Percentiles rank a stretch among this genome's conserved stretches.
Conservation (phyloP, 2,113 vertebrate genomes). For the Otocyon megalotis region DNA sequence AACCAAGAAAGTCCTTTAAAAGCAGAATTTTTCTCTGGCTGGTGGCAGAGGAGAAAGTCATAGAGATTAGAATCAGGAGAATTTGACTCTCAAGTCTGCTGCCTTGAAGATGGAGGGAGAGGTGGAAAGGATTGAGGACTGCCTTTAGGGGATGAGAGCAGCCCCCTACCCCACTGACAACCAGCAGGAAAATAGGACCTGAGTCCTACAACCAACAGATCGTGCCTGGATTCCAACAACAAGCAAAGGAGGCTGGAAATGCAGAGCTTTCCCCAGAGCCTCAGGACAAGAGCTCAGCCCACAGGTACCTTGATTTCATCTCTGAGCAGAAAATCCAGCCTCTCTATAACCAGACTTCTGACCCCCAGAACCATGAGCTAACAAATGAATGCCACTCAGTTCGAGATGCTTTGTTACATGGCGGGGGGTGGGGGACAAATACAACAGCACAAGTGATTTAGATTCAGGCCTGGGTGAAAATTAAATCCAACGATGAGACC, state of each 20-base stretch:
- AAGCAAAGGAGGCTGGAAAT: neutral
- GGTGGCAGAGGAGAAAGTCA: neutral
- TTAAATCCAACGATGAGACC: neutral
- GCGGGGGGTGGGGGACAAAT: neutral
- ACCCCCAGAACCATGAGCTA: neutral
- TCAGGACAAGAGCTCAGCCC: neutral
- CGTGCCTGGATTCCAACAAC: neutral
- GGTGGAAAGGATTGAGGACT: neutral
- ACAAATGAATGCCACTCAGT: neutral
- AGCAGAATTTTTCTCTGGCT: neutral
- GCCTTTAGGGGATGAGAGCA: neutral
- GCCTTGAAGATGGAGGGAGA: neutral
- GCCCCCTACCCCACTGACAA: neutral
- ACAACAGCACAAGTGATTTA: neutral
- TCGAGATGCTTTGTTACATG: neutral
- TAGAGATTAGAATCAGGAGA: neutral
- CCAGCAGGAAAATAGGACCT: neutral
- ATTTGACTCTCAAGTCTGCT: neutral
- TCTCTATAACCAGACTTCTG: neutral
- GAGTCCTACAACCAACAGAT: neutral
- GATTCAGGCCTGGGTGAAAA: neutral
- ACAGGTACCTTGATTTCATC: neutral
- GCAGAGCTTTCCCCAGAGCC: neutral
- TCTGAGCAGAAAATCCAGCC: neutral
- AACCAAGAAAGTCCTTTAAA: neutral